Base-by-base conservation (phyloP, 2,113 vertebrate genomes). In the Nanger granti region DNA sequence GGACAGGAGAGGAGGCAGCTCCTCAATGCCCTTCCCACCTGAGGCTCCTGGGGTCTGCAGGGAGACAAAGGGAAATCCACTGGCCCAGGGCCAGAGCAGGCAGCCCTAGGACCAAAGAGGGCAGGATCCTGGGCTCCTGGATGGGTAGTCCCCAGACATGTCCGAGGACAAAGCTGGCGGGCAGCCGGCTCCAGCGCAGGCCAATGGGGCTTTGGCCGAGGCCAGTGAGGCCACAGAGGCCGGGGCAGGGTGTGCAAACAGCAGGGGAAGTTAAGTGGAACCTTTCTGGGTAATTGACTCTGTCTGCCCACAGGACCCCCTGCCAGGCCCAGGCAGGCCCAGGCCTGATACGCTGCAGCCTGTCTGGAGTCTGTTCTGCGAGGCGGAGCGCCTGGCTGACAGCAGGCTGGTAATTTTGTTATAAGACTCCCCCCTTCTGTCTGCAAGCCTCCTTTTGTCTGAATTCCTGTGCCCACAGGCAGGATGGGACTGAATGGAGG, bases 201-300 rank as follows among this genome's bases (percentile, higher is more conserved):
- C 89, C 18, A 2, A 52, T 0, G 1, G 64, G n/a, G 73, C 82
- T 84, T 55, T 91, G 83, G 96, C 91, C 15, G 41, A 97, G 94
- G 91, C 87, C 87, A 60, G 89, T 0, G 2, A 54, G 86, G 88
- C 93, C 44, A 31, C 2, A 2, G 96, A 92, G 89, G 92, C 73
- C 1, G 0, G 76, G 79, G 93, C 85, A 94, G 92, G 88, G 87
- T 82, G 89, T 90, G 41, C 0, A 66, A 94, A 91, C 82, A 94
- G 96, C n/a, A 2, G 95, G 94, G 86, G 82, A 98, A 97, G 98
- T 98, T 97, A 98, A 98, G 97, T 49, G 95, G 49, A 95, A 85
- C 95, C 96, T 95, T 92, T 96, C 96, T 52, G 57, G 93, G 87
- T 44, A 64, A 97, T 96, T 55, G 95, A 22, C 17, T 93, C 31